Conservation (phyloP, 2,888 invertebrate species). For the Eilema caniola region DNA sequence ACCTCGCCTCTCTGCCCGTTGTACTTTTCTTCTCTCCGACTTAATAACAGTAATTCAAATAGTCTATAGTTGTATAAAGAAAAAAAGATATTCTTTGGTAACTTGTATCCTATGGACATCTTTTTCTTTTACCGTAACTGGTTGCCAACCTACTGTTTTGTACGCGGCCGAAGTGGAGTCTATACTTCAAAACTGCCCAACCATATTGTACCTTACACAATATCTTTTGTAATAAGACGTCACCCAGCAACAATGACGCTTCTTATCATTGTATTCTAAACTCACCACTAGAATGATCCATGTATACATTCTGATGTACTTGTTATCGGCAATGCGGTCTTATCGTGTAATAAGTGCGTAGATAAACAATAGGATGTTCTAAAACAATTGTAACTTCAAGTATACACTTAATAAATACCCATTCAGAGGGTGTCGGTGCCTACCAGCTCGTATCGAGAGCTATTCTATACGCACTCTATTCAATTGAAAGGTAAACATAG, state of each 20-base stretch:
- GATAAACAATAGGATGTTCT: slow-evolving; percentile 8
- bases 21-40: neutral
- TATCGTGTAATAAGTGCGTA: slow-evolving; percentile 11
- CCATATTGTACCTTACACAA: no score
- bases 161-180: no score
- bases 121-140: no score
- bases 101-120: no score
- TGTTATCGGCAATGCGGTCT: neutral
- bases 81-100: no score
- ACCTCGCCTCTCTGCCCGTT: neutral
- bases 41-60: no score
- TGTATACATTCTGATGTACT: neutral
- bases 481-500: slow-evolving; percentile 12
- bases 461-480: slow-evolving; percentile 11
- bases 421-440: neutral
- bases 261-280: neutral
- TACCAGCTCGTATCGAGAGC: neutral
- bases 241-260: neutral
- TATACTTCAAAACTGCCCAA: no score
- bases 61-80: no score
- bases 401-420: neutral
- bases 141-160: no score
- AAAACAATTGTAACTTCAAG: slow-evolving; percentile 4
- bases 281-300: neutral
- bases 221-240: no score